These are phyloP conservation scores for Pipistrellus kuhlii DNA, from an alignment of 2,797 vertebrate species.

Conservation along the genomic window DNA sequence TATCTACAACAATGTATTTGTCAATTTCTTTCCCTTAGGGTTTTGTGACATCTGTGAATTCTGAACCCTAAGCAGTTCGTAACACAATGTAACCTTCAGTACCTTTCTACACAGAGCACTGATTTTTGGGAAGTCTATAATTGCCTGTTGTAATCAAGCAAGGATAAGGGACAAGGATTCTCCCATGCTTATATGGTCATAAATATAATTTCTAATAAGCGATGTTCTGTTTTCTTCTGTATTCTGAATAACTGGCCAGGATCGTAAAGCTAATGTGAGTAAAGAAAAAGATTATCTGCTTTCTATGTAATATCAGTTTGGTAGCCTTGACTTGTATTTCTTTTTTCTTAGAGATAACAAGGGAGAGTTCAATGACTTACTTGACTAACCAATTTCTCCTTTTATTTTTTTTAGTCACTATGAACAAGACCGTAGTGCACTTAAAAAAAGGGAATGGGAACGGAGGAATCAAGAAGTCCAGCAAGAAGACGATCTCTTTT, in stretches of 20 bases:
- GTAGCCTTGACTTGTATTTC: neutral
- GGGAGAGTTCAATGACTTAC: neutral
- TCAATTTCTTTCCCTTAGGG: neutral
- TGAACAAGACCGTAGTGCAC: slow-evolving; percentile 96
- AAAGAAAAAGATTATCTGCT: neutral
- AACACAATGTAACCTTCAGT: neutral
- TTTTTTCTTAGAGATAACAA: slow-evolving; percentile 31
- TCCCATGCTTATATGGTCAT: neutral
- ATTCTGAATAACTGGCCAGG: neutral
- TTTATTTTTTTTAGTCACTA: slow-evolving; percentile 91
- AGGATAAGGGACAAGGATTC: neutral
- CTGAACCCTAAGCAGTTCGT: neutral
- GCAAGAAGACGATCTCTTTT: slow-evolving; percentile 98
- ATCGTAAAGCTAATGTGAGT: neutral
- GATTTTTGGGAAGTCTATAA: neutral
- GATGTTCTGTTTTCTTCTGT: slow-evolving; percentile 10
- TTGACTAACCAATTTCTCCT: slow-evolving; percentile 50
- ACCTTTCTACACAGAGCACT: neutral
- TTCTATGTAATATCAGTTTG: neutral
- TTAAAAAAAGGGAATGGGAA: slow-evolving; percentile 98
- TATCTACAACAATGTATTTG: neutral
- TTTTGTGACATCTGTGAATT: slow-evolving; percentile 9
- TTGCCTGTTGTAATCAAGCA: neutral
- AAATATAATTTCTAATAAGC: neutral
- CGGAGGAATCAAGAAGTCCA: slow-evolving; percentile 98